These are phyloP conservation scores for Eutrigla gurnardus DNA, from an alignment of 2,797 vertebrate genomes.

Conservation along the genomic window DNA sequence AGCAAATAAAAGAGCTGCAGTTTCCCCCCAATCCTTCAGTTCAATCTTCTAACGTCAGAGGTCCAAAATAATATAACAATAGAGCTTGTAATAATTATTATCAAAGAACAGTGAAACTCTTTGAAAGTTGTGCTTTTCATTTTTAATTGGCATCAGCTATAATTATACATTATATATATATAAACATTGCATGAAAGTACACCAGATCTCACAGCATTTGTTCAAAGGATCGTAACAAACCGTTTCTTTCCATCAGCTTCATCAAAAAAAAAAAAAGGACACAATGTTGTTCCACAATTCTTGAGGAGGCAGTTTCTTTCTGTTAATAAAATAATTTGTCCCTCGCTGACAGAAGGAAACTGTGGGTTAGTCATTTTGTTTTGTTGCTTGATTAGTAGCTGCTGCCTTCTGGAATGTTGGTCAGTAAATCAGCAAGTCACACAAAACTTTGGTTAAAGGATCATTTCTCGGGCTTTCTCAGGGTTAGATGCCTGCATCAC, in stretches of 20 bases:
- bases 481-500: conserved; percentile 14
- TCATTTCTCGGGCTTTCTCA: conserved; percentile 6
- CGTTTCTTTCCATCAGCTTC: conserved; percentile 18
- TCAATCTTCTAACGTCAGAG: neutral
- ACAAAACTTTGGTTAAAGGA: neutral
- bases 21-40: neutral
- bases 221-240: conserved; percentile 23
- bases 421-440: conserved; percentile 23
- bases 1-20: neutral
- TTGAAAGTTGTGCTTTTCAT: conserved; percentile 33
- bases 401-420: conserved; percentile 35
- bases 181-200: conserved; percentile 59
- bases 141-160: conserved; percentile 62
- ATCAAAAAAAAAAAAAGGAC: conserved; percentile 2
- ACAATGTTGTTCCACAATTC: neutral
- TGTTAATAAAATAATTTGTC: too few relatives aligned
- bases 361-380: neutral
- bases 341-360: too few relatives aligned
- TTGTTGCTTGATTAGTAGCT: conserved; percentile 17
- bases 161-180: conserved; percentile 41
- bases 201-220: conserved; percentile 58
- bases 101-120: conserved; percentile 3
- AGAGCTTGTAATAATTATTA: neutral
- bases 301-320: too few relatives aligned
- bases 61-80: neutral